Evolutionary conservation across 2,888 invertebrate genomes (phyloP), one percentile per base, ranked within the genome.

Genomic region (Girardia tigrina): DNA sequence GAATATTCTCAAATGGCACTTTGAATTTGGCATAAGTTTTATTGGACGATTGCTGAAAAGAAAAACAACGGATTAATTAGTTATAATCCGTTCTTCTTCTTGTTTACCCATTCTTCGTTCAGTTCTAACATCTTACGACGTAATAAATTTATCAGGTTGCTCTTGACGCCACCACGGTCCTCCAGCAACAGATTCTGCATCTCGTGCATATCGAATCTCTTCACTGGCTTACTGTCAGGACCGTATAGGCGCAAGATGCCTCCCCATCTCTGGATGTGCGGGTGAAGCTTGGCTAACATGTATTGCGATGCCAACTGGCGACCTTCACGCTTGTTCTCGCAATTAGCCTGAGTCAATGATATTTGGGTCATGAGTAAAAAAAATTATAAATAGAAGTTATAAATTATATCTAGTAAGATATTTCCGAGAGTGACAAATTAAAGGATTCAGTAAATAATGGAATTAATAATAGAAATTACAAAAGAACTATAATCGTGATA

Each of bases 241-340:
- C 93, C 94, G 84, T 97, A 97, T 29, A 97, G 87, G 0, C 94
- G 88, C 12, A 97, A 86, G 70, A 97, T 87, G 0, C 94, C 92
- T 75, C 95, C 95, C 93, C 95, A 95, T 0, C 90, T 92, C 28
- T 88, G 89, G 74, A 97, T 90, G 83, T 94, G 92, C 0, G 97
- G 95, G 86, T 97, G 97, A 28, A 98, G 86, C 74, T 89, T 75
- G 8, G 72, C 90, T 71, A 97, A 85, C 79, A 97, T 92, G 8
- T 90, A 89, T 85, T 98, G 97, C 1, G 95, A 91, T 23, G 97
- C 97, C 79, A 90, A 86, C 83, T 98, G 97, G 83, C 95, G 95
- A 4, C 95, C 97, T 78, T 92, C 92, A 80, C 92, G 89, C 85
- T 97, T 97, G 85, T 95, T 97, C 83, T 91, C 90, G 84, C 94